phyloP scores from a whole-genome alignment of 2,113 vertebrate species.

The Sapayoa aenigma region DNA sequence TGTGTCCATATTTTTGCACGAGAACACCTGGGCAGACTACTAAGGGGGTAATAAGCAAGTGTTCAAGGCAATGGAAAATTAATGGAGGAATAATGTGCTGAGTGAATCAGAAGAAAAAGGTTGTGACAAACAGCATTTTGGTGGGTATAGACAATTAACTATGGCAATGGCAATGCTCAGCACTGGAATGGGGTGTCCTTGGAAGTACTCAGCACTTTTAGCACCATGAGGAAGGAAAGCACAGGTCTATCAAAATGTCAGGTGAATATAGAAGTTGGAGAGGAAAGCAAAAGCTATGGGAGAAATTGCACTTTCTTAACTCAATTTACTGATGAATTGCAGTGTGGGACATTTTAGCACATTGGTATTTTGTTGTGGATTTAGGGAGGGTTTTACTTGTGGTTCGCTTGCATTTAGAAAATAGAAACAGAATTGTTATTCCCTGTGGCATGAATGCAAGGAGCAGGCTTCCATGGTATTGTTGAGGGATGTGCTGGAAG shows the following conservation, averaged over 20 bases:
- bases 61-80: neutral
- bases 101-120: neutral
- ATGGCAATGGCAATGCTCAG: neutral
- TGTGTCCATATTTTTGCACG: neutral
- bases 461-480: neutral
- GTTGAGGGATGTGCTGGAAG: neutral
- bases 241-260: neutral
- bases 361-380: neutral
- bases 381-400: neutral
- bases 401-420: neutral
- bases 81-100: neutral
- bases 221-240: neutral
- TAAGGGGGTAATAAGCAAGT: neutral
- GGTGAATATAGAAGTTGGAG: neutral
- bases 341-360: neutral
- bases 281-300: neutral
- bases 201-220: neutral
- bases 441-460: fast-evolving
- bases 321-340: neutral
- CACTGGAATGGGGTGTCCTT: neutral
- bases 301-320: neutral
- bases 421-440: neutral
- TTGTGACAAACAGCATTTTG: neutral
- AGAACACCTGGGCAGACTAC: neutral
- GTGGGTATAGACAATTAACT: fast-evolving